Conservation (phyloP, 2,797 vertebrate genomes). For the Arremon aurantiirostris region DNA sequence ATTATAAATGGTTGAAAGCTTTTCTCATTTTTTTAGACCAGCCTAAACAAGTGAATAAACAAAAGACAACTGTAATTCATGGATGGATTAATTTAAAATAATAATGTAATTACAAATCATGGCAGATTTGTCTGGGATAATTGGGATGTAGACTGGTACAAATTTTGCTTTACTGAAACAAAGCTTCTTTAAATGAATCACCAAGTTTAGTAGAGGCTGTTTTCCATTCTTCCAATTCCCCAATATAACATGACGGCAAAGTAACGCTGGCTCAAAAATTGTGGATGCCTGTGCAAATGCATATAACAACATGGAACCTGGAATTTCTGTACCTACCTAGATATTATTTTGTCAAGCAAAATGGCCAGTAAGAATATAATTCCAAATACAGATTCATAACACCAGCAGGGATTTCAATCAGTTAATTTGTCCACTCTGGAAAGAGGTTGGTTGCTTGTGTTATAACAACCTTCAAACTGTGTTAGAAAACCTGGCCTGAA, state of each 20-base stretch:
- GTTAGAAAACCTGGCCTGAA: neutral
- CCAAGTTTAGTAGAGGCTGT: neutral
- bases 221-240: neutral
- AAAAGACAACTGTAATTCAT: constrained; percentile 74
- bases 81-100: constrained; percentile 76
- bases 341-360: neutral
- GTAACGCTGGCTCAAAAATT: neutral
- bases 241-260: neutral
- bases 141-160: constrained; percentile 67
- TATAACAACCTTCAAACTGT: neutral
- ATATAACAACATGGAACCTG: neutral
- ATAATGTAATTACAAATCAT: constrained; percentile 73
- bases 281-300: neutral
- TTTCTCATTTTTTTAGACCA: constrained; percentile 72
- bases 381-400: neutral
- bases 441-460: neutral
- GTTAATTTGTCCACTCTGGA: neutral
- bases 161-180: constrained; percentile 55
- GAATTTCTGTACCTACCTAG: neutral
- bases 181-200: constrained; percentile 16
- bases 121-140: constrained; percentile 74
- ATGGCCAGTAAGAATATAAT: neutral
- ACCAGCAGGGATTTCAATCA: neutral
- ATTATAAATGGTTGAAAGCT: constrained; percentile 77
- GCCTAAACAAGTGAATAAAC: constrained; percentile 71